Conservation (phyloP, 1,140 invertebrate genomes). For the Ostrea edulis region DNA sequence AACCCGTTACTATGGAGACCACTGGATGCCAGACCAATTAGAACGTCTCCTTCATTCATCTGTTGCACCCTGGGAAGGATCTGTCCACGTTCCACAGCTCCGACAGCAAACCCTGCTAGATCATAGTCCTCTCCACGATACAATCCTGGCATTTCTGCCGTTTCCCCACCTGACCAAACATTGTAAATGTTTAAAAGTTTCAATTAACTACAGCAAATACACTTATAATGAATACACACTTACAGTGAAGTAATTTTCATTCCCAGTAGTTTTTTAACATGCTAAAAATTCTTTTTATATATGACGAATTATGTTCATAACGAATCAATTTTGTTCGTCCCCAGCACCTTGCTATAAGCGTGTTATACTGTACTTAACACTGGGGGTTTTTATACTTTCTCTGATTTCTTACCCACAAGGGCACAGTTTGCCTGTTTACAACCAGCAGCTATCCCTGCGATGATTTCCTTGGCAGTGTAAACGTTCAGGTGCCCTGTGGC, state of each 20-base stretch:
- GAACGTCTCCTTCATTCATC: slow-evolving; percentile 88
- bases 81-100: slow-evolving; percentile 89
- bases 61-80: slow-evolving; percentile 87
- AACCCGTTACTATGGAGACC: slow-evolving; percentile 98
- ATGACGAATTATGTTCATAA: neutral
- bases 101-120: slow-evolving; percentile 96
- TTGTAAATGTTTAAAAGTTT: neutral
- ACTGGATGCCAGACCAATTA: slow-evolving; percentile 91
- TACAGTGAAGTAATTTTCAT: too few species aligned
- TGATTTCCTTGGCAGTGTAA: slow-evolving; percentile 86
- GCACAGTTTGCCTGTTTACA: slow-evolving; percentile 92
- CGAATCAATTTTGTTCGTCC: too few species aligned
- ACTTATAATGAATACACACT: too few species aligned
- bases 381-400: neutral
- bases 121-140: slow-evolving; percentile 93
- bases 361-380: too few species aligned
- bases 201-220: neutral
- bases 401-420: slow-evolving; percentile 86
- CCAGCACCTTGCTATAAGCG: too few species aligned
- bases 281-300: too few species aligned
- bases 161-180: slow-evolving; percentile 89
- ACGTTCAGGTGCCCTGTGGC: slow-evolving; percentile 93
- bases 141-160: slow-evolving; percentile 97
- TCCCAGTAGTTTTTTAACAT: neutral
- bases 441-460: slow-evolving; percentile 92